Evolutionary conservation across 2,888 invertebrate species (phyloP).

Genomic region (Lymantria dispar): DNA sequence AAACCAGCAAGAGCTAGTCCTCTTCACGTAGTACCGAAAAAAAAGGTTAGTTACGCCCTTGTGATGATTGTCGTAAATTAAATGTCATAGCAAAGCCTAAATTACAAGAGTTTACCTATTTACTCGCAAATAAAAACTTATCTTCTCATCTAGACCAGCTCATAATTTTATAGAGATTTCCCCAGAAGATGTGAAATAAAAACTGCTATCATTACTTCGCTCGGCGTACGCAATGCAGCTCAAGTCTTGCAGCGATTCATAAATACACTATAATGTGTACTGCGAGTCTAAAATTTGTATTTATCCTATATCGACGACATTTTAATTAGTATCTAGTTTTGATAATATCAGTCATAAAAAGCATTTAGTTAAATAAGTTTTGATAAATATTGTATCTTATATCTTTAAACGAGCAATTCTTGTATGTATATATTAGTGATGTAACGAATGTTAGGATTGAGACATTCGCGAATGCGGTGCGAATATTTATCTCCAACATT

Average conservation of each 20-base stretch:
- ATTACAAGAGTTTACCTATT: constrained; percentile 4
- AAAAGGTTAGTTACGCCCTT: constrained; percentile 30
- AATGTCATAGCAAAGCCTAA: constrained; percentile 40
- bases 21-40: constrained; percentile 20
- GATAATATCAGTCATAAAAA: neutral
- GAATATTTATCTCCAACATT: too few species aligned
- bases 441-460: too few species aligned
- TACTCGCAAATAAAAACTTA: neutral
- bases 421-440: too few species aligned
- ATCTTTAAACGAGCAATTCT: too few species aligned
- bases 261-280: neutral
- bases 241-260: constrained; percentile 8
- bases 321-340: neutral
- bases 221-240: constrained; percentile 2
- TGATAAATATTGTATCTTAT: neutral
- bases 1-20: constrained; percentile 52
- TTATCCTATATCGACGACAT: constrained; percentile 4
- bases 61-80: constrained; percentile 52
- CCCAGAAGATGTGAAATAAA: constrained; percentile 6
- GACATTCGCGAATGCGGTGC: too few species aligned
- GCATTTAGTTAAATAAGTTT: constrained; percentile 2
- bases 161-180: neutral
- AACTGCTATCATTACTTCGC: constrained; percentile 8
- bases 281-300: constrained; percentile 2
- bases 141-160: constrained; percentile 1